Percentiles rank a stretch among this genome's conserved stretches.
phyloP scores from a whole-genome alignment of 2,888 invertebrate species.

The Nemurella pictetii region DNA sequence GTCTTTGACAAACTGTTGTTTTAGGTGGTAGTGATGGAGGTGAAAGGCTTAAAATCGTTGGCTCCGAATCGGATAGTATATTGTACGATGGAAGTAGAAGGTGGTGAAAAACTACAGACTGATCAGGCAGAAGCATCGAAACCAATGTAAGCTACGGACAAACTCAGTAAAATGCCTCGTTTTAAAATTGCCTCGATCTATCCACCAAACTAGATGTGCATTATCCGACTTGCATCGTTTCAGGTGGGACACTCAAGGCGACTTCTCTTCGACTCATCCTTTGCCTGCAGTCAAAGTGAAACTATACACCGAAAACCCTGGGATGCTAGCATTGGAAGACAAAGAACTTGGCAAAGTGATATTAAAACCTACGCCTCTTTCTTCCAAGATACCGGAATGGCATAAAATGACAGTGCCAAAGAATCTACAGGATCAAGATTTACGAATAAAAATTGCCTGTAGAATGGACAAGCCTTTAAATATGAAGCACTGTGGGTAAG shows the following conservation, averaged over 20 bases:
- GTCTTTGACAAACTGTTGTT: conserved; percentile 47
- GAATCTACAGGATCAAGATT: conserved; percentile 92
- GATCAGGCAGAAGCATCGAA: conserved; percentile 99
- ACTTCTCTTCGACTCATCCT: conserved; percentile 97
- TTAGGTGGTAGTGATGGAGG: conserved; percentile 98
- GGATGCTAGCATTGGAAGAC: conserved; percentile 96
- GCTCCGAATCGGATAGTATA: conserved; percentile 98
- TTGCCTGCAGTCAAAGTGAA: conserved; percentile 97
- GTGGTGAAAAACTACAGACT: conserved; percentile 97
- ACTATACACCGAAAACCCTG: conserved; percentile 95
- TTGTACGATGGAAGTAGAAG: conserved; percentile 99
- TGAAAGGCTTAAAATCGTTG: conserved; percentile 94
- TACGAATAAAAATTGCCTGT: conserved; percentile 96
- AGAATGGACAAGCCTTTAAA: conserved; percentile 98
- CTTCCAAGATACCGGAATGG: conserved; percentile 96
- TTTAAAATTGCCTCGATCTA: background rate
- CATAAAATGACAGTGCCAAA: conserved; percentile 96
- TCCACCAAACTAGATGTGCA: background rate
- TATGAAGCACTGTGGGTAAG: conserved; percentile 97
- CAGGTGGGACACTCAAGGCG: conserved; percentile 99
- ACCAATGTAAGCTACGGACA: conserved; percentile 73
- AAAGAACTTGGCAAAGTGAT: conserved; percentile 96
- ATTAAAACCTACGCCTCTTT: conserved; percentile 82
- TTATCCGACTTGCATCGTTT: conserved; percentile 34
- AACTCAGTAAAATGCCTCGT: conserved; percentile 18